Conservation (phyloP, 1,140 invertebrate species). For the Oedothorax gibbosus region DNA sequence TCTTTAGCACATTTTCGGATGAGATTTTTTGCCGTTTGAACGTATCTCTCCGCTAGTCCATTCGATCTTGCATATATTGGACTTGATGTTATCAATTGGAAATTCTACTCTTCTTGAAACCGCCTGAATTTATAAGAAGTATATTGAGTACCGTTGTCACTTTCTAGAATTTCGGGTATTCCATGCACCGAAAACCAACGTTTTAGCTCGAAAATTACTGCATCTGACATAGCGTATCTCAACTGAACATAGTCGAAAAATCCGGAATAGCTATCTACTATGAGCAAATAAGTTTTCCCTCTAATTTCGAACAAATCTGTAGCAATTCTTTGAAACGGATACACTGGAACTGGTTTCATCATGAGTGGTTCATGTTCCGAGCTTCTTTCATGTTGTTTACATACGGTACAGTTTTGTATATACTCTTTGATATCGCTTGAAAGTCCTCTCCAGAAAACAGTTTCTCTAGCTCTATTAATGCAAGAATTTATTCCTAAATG, state of each 20-base stretch:
- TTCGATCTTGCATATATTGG: not conserved
- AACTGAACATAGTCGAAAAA: conserved; percentile 13
- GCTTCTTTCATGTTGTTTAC: not conserved
- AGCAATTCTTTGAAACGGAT: too few species aligned
- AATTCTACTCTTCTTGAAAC: not conserved
- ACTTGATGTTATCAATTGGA: not conserved
- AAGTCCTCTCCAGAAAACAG: not conserved
- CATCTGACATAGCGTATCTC: not conserved
- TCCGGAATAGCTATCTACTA: conserved; percentile 25
- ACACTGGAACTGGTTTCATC: too few species aligned
- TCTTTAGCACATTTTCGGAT: conserved; percentile 4
- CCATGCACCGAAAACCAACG: not conserved
- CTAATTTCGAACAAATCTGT: not conserved
- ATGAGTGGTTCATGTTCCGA: too few species aligned
- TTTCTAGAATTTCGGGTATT: conserved; percentile 3
- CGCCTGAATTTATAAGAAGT: not conserved
- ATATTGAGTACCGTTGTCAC: not conserved
- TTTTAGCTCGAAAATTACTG: conserved; percentile 1
- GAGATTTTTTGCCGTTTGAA: not conserved
- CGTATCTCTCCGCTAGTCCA: not conserved
- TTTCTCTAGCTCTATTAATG: not conserved
- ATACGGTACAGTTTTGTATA: too few species aligned
- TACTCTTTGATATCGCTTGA: too few species aligned
- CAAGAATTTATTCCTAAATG: too few species aligned
- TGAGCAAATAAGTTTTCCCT: not conserved